These are phyloP conservation scores for Premnoplex brunnescens DNA, from an alignment of 2,797 vertebrate genomes.

Conservation along the genomic window DNA sequence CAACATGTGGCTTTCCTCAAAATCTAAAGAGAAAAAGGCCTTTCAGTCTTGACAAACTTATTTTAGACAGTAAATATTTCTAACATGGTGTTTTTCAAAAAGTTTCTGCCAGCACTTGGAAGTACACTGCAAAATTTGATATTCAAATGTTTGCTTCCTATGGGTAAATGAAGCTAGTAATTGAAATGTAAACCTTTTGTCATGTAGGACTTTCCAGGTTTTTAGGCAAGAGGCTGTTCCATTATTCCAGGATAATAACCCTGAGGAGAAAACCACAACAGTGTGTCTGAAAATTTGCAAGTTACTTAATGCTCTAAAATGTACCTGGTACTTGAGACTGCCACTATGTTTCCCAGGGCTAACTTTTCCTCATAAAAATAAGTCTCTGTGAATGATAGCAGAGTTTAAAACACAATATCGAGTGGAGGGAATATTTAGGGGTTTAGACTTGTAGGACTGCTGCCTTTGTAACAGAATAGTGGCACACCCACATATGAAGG, in stretches of 20 bases:
- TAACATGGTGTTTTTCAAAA: background rate
- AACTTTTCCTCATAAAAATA: background rate
- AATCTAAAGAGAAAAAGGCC: background rate
- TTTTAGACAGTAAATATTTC: background rate
- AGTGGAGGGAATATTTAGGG: background rate
- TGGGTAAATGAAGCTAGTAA: slow-evolving; percentile 1
- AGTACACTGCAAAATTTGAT: background rate
- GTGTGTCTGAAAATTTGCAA: slow-evolving; percentile 1
- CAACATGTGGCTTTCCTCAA: background rate
- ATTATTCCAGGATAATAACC: slow-evolving; percentile 31
- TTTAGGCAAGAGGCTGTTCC: slow-evolving; percentile 23
- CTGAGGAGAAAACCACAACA: slow-evolving; percentile 2
- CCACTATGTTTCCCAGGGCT: background rate
- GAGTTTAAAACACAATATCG: background rate
- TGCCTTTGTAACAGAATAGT: background rate
- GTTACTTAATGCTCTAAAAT: background rate
- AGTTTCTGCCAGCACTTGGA: background rate
- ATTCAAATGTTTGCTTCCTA: slow-evolving; percentile 11
- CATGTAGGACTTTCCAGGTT: background rate
- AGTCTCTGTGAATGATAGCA: background rate
- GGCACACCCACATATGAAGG: background rate
- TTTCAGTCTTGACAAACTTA: background rate
- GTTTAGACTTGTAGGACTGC: background rate
- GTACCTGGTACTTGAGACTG: background rate
- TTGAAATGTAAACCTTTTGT: slow-evolving; percentile 49